Evolutionary conservation across 2,797 vertebrate species (phyloP).

Genomic region (Takifugu ocellatus): DNA sequence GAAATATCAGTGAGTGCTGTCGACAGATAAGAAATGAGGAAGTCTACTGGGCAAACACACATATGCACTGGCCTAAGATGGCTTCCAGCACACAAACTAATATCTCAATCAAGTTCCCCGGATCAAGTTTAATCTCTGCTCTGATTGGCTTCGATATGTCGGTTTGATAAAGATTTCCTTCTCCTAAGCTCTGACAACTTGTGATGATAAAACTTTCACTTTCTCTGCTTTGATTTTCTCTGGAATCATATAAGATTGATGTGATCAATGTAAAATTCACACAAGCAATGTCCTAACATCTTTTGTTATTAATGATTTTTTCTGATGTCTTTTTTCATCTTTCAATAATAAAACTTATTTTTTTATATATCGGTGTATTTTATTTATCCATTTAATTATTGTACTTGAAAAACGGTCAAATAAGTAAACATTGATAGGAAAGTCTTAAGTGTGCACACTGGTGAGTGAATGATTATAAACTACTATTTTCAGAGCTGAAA

Average conservation of each 20-base stretch:
- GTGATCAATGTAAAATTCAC: no score
- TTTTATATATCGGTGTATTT: no score
- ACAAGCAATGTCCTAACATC: no score
- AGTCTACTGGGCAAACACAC: constrained; percentile 2
- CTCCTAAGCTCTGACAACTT: constrained; percentile 25
- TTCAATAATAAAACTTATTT: no score
- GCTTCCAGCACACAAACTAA: constrained; percentile 29
- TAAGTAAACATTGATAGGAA: no score
- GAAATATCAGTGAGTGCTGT: constrained; percentile 37
- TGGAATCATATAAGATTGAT: neutral
- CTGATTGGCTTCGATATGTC: constrained; percentile 36
- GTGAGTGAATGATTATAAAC: no score
- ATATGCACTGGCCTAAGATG: constrained; percentile 14
- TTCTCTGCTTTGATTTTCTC: constrained; percentile 7
- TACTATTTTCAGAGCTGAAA: no score
- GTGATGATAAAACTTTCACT: constrained; percentile 17
- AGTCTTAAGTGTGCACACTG: no score
- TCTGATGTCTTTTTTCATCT: no score
- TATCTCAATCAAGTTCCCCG: constrained; percentile 31
- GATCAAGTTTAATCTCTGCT: constrained; percentile 34
- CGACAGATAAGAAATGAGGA: constrained; percentile 41
- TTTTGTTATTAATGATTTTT: no score
- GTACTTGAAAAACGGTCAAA: no score
- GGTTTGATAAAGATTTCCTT: constrained; percentile 31
- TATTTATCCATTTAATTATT: no score